phyloP scores from a whole-genome alignment of 2,797 vertebrate genomes.

The Hippopotamyrus pictus region DNA sequence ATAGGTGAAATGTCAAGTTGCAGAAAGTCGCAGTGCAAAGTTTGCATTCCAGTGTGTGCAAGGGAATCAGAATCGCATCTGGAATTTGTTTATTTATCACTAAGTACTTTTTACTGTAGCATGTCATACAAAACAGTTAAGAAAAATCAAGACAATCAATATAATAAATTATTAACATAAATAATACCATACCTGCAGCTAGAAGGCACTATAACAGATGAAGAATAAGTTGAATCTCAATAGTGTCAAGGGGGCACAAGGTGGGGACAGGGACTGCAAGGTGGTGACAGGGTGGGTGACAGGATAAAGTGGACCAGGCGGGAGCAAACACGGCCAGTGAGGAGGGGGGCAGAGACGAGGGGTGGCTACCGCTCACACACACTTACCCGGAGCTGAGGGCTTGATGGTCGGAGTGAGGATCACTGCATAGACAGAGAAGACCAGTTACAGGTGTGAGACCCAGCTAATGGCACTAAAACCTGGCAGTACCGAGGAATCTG shows the following conservation, averaged over 20 bases:
- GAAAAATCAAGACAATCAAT: background rate
- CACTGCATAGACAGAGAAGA: constrained; percentile 41
- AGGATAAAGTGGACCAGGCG: background rate
- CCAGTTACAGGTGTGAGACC: background rate
- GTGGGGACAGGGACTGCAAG: background rate
- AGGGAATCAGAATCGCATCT: background rate
- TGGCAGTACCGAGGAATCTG: background rate
- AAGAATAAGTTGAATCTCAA: background rate
- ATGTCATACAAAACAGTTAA: background rate
- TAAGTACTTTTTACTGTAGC: background rate
- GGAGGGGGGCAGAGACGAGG: background rate
- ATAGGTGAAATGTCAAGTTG: background rate
- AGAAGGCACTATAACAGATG: background rate
- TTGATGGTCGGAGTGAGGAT: constrained; percentile 53
- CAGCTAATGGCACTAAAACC: background rate
- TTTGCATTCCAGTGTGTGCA: background rate
- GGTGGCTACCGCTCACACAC: background rate
- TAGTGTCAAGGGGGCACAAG: background rate
- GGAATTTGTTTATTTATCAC: background rate
- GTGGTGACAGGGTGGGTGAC: background rate
- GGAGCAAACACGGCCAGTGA: background rate
- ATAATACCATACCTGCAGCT: background rate
- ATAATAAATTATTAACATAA: background rate
- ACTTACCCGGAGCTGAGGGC: constrained; percentile 64
- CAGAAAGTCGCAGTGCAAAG: background rate